Percentiles rank a stretch among this genome's conserved stretches.
Evolutionary conservation across 2,113 vertebrate genomes (phyloP).

Genomic region (Pundamilia nyererei): DNA sequence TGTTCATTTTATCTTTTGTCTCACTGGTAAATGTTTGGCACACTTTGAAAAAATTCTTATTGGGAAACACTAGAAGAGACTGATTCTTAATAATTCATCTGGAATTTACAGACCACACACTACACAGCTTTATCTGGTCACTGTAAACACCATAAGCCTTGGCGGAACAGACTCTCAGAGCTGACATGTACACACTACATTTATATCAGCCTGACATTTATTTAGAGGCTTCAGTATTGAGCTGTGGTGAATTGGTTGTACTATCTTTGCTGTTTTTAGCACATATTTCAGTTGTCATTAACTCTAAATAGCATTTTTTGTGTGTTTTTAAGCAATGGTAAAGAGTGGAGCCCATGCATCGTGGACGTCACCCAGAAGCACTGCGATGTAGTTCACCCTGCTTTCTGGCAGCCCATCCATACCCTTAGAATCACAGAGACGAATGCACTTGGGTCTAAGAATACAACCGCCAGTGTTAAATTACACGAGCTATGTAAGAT

Average conservation of each 20-base stretch:
- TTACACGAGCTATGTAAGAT: slow-evolving; percentile 61
- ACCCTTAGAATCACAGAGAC: slow-evolving; percentile 60
- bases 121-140: neutral
- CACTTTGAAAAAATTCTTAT: neutral
- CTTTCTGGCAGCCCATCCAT: slow-evolving; percentile 58
- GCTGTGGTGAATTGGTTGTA: neutral
- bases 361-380: slow-evolving; percentile 28
- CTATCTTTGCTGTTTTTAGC: neutral
- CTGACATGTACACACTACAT: neutral
- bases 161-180: neutral
- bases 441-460: slow-evolving; percentile 64
- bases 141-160: neutral
- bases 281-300: neutral
- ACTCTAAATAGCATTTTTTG: neutral
- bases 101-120: neutral
- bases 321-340: neutral
- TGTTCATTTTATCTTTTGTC: neutral
- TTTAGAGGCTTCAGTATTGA: neutral
- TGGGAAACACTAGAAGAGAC: neutral
- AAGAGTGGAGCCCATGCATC: slow-evolving; percentile 38
- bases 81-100: neutral
- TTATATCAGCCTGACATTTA: neutral
- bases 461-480: neutral
- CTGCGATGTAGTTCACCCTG: slow-evolving; percentile 56
- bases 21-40: neutral